Base-by-base conservation (phyloP, 2,888 invertebrate species). In the Cerastis leucographa region DNA sequence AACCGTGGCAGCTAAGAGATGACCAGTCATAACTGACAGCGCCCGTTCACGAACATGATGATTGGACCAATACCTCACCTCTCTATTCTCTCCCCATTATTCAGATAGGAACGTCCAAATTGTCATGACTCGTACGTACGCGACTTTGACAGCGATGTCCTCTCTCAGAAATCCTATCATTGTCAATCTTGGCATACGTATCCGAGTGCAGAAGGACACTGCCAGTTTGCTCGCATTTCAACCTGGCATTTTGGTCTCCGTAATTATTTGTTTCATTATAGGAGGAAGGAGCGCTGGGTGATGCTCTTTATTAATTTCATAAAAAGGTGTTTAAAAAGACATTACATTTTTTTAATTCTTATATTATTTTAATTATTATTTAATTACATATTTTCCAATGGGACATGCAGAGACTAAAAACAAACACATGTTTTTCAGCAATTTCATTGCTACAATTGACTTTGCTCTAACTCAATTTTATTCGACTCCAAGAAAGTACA, bases 151-250 rank as follows among this genome's bases (percentile, higher is more conserved):
- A 49, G 2, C 22, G 1, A 51, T 42, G 8, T 51, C 17, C 8
- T 5, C 51, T 22, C 17, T 54, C 51, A 73, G 71, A 42, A 12
- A 72, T 72, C 25, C 72, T 72, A 72, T 72, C 40, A 51, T 17
- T 51, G 72, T 29, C 51, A 71, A 51, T 42, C 51, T 29, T 42
- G 22, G 22, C 25, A 25, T 22, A 42, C 22, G 17, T 71, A 46
- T 69, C 9, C 29, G n/a, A 12, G 35, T 19, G 35, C n/a, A 46
- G 69, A 46, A 35, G 17, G 29, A 17, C 70, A 65, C 29, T 17
- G 22, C 44, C 17, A 22, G 22, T 22, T 44, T 44, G 29, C 29
- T 71, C 22, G 12, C 12, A 71, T 71, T 46, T 44, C 17, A 19
- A 14, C 35, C 19, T 69, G n/a, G 19, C n/a, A 19, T 46, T 44